Evolutionary conservation across 2,888 invertebrate species (phyloP).

Genomic region (Xanthostigma xanthostigma): DNA sequence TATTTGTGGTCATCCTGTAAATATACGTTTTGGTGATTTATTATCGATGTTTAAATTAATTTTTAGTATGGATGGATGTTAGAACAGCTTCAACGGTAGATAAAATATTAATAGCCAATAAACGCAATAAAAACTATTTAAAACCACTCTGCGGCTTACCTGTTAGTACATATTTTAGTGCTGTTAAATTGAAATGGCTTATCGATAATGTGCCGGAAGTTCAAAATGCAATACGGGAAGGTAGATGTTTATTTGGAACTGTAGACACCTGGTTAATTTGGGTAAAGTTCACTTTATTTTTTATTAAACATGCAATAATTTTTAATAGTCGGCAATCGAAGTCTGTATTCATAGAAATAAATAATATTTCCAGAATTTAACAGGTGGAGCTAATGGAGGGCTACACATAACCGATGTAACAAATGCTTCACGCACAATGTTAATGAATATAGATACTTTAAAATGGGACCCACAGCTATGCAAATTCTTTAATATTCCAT

Average conservation of each 20-base stretch:
- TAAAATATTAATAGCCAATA: constrained; percentile 53
- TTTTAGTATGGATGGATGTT: constrained; percentile 82
- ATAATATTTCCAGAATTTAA: constrained; percentile 41
- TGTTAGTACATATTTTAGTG: constrained; percentile 90
- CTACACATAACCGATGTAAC: constrained; percentile 89
- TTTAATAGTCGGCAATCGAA: constrained; percentile 2
- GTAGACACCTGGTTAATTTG: constrained; percentile 94
- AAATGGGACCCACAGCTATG: constrained; percentile 83
- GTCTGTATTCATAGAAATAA: constrained; percentile 1
- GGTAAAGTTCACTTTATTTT: constrained; percentile 34
- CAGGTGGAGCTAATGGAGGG: constrained; percentile 45
- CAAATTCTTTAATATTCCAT: constrained; percentile 77
- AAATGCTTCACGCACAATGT: constrained; percentile 90
- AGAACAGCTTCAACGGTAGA: constrained; percentile 75
- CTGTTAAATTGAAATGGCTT: constrained; percentile 88
- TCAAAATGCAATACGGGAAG: constrained; percentile 48
- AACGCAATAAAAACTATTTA: constrained; percentile 48
- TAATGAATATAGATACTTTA: constrained; percentile 82
- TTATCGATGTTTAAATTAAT: constrained; percentile 5
- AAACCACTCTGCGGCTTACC: constrained; percentile 73
- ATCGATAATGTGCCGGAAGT: constrained; percentile 70
- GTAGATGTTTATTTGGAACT: constrained; percentile 70
- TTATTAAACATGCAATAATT: constrained; percentile 7
- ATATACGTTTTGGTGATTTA: constrained; percentile 2
- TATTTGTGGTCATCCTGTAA: background rate